These are phyloP conservation scores for Yponomeuta evonymella DNA, from an alignment of 2,888 invertebrate species.

Conservation along the genomic window DNA sequence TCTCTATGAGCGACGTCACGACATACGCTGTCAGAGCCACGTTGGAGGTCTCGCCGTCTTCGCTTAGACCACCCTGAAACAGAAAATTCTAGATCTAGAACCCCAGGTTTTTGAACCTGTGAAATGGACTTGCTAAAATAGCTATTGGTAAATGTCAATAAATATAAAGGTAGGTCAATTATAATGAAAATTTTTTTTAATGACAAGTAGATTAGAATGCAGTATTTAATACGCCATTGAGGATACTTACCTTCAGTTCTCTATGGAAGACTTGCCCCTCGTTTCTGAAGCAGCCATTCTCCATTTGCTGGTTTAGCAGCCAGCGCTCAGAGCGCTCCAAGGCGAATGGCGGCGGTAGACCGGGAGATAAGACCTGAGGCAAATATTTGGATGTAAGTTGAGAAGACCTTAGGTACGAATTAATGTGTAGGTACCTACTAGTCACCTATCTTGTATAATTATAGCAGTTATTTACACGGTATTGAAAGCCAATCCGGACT, in stretches of 20 bases:
- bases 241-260: slow-evolving; percentile 61
- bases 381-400: slow-evolving; percentile 34
- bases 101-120: no score
- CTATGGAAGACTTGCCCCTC: slow-evolving; percentile 82
- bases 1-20: slow-evolving; percentile 79
- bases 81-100: background rate
- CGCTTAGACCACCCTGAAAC: slow-evolving; percentile 70
- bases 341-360: slow-evolving; percentile 38
- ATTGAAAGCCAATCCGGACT: no score
- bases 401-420: no score
- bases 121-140: no score
- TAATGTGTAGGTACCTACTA: no score
- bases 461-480: no score
- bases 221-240: background rate
- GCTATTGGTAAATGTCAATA: no score
- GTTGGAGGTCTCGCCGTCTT: slow-evolving; percentile 69
- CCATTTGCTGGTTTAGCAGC: slow-evolving; percentile 80
- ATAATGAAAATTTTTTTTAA: no score
- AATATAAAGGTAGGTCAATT: no score
- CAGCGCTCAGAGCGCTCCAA: slow-evolving; percentile 65
- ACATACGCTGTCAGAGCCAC: slow-evolving; percentile 83
- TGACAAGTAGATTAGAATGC: no score
- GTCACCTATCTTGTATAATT: no score
- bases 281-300: slow-evolving; percentile 85
- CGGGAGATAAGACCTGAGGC: slow-evolving; percentile 44